Conservation (phyloP, 2,888 invertebrate species). For the Altica lythri region DNA sequence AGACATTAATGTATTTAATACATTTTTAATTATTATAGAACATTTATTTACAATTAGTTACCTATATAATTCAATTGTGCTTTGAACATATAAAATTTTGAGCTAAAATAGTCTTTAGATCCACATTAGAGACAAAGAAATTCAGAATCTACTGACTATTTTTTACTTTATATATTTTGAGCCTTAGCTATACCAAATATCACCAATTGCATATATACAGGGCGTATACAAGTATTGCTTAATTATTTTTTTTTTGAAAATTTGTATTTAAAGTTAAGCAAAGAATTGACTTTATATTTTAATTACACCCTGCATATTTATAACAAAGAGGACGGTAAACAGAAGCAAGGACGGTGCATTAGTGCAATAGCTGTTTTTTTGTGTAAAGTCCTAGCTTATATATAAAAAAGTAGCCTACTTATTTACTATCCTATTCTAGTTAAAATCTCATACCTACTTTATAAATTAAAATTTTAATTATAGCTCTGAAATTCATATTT, state of each 20-base stretch:
- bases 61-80: slow-evolving; percentile 21
- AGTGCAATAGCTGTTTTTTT: slow-evolving; percentile 25
- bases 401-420: neutral
- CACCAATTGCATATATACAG: slow-evolving; percentile 15
- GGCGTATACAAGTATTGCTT: slow-evolving; percentile 1
- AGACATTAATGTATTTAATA: slow-evolving; percentile 20
- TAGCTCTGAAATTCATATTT: too few species aligned
- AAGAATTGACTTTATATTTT: slow-evolving; percentile 7
- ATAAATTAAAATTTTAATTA: too few species aligned
- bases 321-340: slow-evolving; percentile 39
- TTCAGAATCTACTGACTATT: neutral
- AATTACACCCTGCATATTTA: slow-evolving; percentile 17
- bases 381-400: slow-evolving; percentile 11
- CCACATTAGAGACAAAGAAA: neutral
- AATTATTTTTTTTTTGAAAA: neutral
- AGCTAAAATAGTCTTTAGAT: slow-evolving; percentile 7
- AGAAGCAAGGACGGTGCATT: slow-evolving; percentile 43
- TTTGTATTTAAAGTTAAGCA: neutral
- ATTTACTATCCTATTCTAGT: neutral
- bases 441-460: too few species aligned
- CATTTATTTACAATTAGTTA: slow-evolving; percentile 21
- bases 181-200: slow-evolving; percentile 19
- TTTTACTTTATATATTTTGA: slow-evolving; percentile 7
- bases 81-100: slow-evolving; percentile 22
- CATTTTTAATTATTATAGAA: slow-evolving; percentile 15